phyloP scores from a whole-genome alignment of 2,113 vertebrate species.

The Pomatorhinus ruficollis region DNA sequence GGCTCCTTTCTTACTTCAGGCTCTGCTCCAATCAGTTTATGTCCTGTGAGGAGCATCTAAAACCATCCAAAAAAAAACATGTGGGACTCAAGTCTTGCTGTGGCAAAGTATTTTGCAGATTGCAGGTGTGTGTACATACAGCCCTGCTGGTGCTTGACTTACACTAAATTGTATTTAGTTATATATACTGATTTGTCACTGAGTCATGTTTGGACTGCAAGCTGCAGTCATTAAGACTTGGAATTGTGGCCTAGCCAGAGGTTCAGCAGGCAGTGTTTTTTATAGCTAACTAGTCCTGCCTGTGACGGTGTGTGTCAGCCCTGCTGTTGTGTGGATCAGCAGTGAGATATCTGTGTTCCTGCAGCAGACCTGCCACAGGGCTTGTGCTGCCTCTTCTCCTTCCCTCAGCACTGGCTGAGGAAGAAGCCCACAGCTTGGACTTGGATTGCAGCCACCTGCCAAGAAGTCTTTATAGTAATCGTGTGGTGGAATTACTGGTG shows the following conservation, averaged over 20 bases:
- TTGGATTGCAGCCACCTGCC: not conserved
- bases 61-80: not conserved
- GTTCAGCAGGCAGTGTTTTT: not conserved
- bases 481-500: not conserved
- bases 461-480: not conserved
- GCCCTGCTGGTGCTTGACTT: not conserved
- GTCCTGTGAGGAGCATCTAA: not conserved
- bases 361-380: not conserved
- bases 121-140: fast-evolving
- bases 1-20: not conserved
- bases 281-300: not conserved
- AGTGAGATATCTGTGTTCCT: not conserved
- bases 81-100: not conserved
- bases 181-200: not conserved
- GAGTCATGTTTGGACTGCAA: not conserved
- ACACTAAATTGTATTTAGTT: not conserved
- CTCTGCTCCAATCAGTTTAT: not conserved
- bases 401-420: not conserved
- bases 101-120: not conserved
- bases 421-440: not conserved
- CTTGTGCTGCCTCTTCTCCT: not conserved
- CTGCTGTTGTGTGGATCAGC: not conserved
- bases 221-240: not conserved
- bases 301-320: not conserved
- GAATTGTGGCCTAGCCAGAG: not conserved